These are phyloP conservation scores for Drosophila novamexicana DNA, from an alignment of 1,140 invertebrate genomes.

Conservation along the genomic window DNA sequence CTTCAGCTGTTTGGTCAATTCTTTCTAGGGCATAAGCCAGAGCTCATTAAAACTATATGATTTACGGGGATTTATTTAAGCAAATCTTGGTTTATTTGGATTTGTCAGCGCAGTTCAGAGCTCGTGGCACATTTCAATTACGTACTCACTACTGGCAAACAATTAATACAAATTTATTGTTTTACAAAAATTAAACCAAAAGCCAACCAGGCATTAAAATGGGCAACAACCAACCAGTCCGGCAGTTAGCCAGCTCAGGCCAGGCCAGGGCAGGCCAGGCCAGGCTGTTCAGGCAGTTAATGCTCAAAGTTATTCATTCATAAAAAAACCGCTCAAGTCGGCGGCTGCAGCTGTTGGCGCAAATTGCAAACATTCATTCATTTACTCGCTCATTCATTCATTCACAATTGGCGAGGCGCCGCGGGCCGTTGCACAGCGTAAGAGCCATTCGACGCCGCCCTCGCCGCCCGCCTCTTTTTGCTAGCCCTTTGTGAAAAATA, in stretches of 20 bases:
- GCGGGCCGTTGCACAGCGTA: conserved; percentile 54
- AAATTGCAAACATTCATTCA: conserved; percentile 78
- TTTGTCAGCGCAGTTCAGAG: conserved; percentile 6
- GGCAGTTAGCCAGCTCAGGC: neutral
- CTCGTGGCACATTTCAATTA: conserved; percentile 42
- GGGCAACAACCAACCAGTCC: conserved; percentile 13
- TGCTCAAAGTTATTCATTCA: conserved; percentile 73
- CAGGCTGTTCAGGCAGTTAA: conserved; percentile 24
- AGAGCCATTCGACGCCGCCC: conserved; percentile 42
- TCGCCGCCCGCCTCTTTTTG: conserved; percentile 8
- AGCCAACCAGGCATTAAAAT: conserved; percentile 60
- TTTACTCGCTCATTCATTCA: conserved; percentile 63
- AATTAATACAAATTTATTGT: conserved; percentile 72
- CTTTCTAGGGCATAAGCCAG: conserved; percentile 43
- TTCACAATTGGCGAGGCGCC: conserved; percentile 60
- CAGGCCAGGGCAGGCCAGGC: conserved; percentile 2
- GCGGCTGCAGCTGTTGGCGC: conserved; percentile 54
- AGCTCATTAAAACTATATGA: conserved; percentile 20
- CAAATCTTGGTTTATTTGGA: conserved; percentile 2
- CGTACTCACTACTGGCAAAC: conserved; percentile 6
- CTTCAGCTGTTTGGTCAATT: conserved; percentile 5
- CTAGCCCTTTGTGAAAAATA: conserved; percentile 38
- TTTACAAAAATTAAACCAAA: conserved; percentile 53
- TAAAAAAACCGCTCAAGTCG: conserved; percentile 51
- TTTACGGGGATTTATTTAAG: conserved; percentile 18